Base-by-base conservation (phyloP, 2,888 invertebrate species). In the Amaurobius ferox region DNA sequence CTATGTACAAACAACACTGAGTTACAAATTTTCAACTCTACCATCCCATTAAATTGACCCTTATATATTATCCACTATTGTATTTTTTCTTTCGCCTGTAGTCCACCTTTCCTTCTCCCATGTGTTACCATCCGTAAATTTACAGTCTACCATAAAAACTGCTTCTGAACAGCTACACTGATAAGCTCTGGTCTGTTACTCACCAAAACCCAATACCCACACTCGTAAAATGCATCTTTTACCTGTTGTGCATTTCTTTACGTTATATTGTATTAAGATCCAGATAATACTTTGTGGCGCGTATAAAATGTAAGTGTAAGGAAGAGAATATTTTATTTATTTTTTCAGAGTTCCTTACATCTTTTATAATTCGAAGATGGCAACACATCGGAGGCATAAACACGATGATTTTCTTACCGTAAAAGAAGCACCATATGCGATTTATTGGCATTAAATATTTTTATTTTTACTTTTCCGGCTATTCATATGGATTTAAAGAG, bases 131-230 rank as follows among this genome's bases (percentile, higher is more conserved):
- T 64, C 66, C 35, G 66, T 64, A 77, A 85, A 85, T 77, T 85
- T 85, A 77, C 83, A 71, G 71, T 66, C 70, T 30, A 29, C 71
- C 83, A 66, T 85, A 85, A 85, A 85, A 85, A 26, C 28, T 30
- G 23, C 62, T 76, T 2, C 23, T 23, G 55, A 55, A 55, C 19
- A 66, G 35, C 67, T 85, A 29, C 66, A 44, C 9, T 26, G 71
- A 85, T 85, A 77, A 72, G 66, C 26, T 67, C 29, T 32, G 13
- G 13, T 39, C 9, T 48, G 26, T 66, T 71, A 19, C 66, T 85
- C 83, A 71, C 48, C 72, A 76, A 85, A 77, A 85, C 78, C 83
- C 77, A 77, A 85, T 85, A 85, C 72, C 64, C 39, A 30, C 70
- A 64, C 44, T 85, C 83, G 83, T 85, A 85, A 85, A 85, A 72